These are phyloP conservation scores for Gymnocheta viridis DNA, from an alignment of 2,888 invertebrate species.

Conservation along the genomic window DNA sequence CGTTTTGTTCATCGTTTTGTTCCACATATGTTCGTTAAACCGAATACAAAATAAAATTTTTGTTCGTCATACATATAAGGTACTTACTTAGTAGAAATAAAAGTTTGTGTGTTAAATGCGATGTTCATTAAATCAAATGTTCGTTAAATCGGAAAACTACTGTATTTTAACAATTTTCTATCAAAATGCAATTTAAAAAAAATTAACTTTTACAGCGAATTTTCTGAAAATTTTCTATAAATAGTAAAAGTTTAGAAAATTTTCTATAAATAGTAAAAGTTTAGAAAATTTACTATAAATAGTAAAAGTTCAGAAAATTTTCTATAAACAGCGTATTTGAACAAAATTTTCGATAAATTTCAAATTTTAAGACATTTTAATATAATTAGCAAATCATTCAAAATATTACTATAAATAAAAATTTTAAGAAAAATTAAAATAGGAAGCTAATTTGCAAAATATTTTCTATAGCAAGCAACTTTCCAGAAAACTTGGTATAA, in stretches of 20 bases:
- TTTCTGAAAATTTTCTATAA: neutral
- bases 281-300: neutral
- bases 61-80: too few species aligned
- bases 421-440: too few species aligned
- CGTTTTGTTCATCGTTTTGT: too few species aligned
- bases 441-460: neutral
- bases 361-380: neutral
- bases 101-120: too few species aligned
- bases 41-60: too few species aligned
- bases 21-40: too few species aligned
- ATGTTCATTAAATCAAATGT: too few species aligned
- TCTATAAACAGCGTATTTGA: neutral
- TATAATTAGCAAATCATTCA: neutral
- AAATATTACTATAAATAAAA: neutral
- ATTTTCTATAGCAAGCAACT: neutral
- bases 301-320: neutral
- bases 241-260: neutral
- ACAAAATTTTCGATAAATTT: neutral
- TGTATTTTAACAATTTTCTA: too few species aligned
- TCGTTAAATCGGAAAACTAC: too few species aligned
- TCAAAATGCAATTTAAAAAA: too few species aligned
- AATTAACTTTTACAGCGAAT: too few species aligned
- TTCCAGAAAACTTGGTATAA: neutral
- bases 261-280: neutral
- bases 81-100: too few species aligned